These are phyloP conservation scores for Neomorphus geoffroyi DNA, from an alignment of 2,797 vertebrate genomes.

Conservation along the genomic window DNA sequence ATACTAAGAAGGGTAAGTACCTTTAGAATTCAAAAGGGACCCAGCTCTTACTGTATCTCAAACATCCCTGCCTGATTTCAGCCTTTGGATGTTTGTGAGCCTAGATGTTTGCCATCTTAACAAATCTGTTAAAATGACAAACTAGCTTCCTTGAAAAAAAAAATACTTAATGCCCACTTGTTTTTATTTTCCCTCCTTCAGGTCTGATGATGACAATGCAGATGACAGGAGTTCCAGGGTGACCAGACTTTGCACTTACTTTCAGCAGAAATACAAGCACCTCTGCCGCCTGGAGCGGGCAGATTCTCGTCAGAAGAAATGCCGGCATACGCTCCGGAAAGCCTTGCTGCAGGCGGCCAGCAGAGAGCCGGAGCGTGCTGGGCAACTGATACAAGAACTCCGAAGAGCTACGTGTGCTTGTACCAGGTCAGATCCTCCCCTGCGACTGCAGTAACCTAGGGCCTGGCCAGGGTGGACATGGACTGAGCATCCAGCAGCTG, in stretches of 20 bases:
- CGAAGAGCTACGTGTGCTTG: constrained; percentile 78
- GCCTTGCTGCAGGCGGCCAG: constrained; percentile 94
- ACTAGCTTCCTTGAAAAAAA: background rate
- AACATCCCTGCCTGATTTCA: background rate
- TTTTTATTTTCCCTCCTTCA: constrained; percentile 58
- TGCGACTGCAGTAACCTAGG: background rate
- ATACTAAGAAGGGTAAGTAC: constrained; percentile 8
- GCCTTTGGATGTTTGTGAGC: background rate
- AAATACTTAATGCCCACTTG: background rate
- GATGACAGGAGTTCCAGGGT: constrained; percentile 89
- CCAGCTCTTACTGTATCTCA: background rate
- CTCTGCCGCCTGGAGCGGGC: constrained; percentile 96
- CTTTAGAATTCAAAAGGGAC: constrained; percentile 9
- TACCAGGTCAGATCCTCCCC: constrained; percentile 78
- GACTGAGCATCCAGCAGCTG: background rate
- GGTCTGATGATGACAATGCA: constrained; percentile 82
- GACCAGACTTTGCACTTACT: constrained; percentile 95
- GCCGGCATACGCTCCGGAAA: constrained; percentile 92
- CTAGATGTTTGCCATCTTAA: background rate
- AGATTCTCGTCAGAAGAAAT: constrained; percentile 92
- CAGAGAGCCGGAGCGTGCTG: constrained; percentile 88
- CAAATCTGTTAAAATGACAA: background rate
- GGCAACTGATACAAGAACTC: constrained; percentile 88
- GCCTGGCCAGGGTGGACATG: background rate
- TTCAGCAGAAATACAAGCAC: constrained; percentile 98